These are phyloP conservation scores for Elephantulus edwardii DNA, from an alignment of 2,113 vertebrate genomes.

Conservation along the genomic window DNA sequence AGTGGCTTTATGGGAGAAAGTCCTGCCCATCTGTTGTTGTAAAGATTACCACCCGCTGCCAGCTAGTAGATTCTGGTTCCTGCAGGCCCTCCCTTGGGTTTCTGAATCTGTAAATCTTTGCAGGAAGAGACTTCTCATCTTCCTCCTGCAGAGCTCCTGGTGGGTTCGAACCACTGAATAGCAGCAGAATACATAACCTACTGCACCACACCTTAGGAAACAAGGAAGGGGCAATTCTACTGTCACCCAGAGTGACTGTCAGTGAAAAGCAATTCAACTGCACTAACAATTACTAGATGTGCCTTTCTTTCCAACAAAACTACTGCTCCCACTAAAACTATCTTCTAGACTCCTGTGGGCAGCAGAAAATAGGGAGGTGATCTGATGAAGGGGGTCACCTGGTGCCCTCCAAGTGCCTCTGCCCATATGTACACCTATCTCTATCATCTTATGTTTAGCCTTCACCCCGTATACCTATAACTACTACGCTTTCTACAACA, in stretches of 20 bases:
- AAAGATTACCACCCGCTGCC: neutral
- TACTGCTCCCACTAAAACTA: neutral
- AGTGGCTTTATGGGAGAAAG: neutral
- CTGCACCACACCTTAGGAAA: no score
- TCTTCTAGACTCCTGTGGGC: neutral
- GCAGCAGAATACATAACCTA: no score
- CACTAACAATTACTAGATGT: neutral
- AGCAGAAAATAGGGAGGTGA: neutral
- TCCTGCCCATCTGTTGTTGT: neutral
- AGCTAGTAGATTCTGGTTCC: no score
- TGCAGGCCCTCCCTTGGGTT: no score
- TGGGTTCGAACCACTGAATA: no score
- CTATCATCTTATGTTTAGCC: neutral
- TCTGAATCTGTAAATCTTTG: no score
- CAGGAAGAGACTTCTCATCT: no score
- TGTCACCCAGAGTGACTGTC: neutral
- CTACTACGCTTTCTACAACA: neutral
- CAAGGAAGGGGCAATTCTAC: neutral
- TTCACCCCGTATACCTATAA: rapidly evolving
- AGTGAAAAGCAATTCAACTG: neutral
- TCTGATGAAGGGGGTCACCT: neutral
- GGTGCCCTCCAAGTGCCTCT: rapidly evolving
- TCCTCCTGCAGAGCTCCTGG: no score
- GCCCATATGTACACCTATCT: neutral
- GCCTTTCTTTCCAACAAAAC: neutral